Evolutionary conservation across 2,888 invertebrate species (phyloP), one percentile per base, ranked within the genome.

Genomic region (Teleogryllus oceanicus): DNA sequence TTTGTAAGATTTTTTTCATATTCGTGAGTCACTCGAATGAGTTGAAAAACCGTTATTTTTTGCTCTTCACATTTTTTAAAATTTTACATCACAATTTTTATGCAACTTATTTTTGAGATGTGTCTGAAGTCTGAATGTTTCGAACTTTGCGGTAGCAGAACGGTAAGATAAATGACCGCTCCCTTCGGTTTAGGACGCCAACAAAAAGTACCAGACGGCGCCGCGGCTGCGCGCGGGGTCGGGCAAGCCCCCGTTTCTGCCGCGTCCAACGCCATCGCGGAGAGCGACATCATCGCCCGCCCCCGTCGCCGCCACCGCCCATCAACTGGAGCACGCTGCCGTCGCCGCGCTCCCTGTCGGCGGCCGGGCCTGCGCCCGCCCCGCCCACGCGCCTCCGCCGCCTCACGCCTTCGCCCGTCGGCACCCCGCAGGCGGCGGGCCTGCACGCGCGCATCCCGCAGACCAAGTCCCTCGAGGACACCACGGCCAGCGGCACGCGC

Each of bases 401-500:
- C 75, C 80, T 83, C 78, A 84, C 84, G 74, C 84, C 84, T 37
- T 84, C 84, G 2, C 85, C 85, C 4, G 83, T 84, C 12, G 77
- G 81, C 12, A 83, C 83, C 20, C 83, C 83, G 16, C 82, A 81
- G 24, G 80, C 84, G 37, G 84, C 85, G 12, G 84, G 84, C 16
- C 84, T 85, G 82, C 82, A 76, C 21, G 49, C 80, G 8, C 77
- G 88, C 50, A 87, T 89, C 81, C 88, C 89, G 1, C 89, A 90
- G 83, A 88, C 90, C 0, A 90, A 89, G 84, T 90, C 90, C 2
- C 83, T 90, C 76, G 90, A 90, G 83, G 90, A 90, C 79, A 85
- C 85, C 18, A 83, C 82, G 80, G 86, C 86, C 0, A 87, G 89
- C 0, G 88, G 90, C 24, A 88, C 88, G 13, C 87, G 91, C 62